These are phyloP conservation scores for Ametastegia equiseti DNA, from an alignment of 2,888 invertebrate genomes.

Conservation along the genomic window DNA sequence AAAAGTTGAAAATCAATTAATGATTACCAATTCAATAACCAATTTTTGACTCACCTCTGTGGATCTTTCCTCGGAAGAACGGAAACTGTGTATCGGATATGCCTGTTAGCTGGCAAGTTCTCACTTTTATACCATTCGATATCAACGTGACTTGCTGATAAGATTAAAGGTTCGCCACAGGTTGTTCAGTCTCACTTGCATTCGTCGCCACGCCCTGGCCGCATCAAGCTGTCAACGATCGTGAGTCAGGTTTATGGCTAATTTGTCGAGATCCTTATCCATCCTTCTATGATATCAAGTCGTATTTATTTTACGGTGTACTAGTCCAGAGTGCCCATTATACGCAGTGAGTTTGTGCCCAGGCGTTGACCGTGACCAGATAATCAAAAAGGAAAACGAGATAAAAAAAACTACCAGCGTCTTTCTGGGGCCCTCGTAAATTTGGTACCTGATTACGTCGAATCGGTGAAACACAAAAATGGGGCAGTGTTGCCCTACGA, in stretches of 20 bases:
- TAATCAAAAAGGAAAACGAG: neutral
- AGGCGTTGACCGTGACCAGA: neutral
- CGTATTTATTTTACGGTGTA: neutral
- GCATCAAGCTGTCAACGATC: conserved; percentile 9
- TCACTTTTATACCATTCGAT: neutral
- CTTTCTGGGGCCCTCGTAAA: neutral
- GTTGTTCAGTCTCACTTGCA: neutral
- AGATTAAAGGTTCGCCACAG: neutral
- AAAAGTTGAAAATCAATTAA: neutral
- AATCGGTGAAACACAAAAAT: neutral
- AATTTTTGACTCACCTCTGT: neutral
- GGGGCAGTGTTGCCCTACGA: conserved; percentile 32
- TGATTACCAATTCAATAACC: neutral
- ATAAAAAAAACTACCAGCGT: neutral
- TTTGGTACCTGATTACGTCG: neutral
- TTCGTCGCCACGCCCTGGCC: conserved; percentile 5
- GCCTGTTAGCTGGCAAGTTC: neutral
- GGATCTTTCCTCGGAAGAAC: neutral
- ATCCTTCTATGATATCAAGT: neutral
- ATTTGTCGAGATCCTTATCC: neutral
- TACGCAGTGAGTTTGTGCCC: conserved; percentile 28
- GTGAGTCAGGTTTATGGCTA: conserved; percentile 13
- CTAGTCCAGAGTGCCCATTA: neutral
- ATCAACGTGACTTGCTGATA: neutral
- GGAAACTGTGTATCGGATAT: neutral